phyloP scores from a whole-genome alignment of 2,797 vertebrate species.

The Vultur gryphus region DNA sequence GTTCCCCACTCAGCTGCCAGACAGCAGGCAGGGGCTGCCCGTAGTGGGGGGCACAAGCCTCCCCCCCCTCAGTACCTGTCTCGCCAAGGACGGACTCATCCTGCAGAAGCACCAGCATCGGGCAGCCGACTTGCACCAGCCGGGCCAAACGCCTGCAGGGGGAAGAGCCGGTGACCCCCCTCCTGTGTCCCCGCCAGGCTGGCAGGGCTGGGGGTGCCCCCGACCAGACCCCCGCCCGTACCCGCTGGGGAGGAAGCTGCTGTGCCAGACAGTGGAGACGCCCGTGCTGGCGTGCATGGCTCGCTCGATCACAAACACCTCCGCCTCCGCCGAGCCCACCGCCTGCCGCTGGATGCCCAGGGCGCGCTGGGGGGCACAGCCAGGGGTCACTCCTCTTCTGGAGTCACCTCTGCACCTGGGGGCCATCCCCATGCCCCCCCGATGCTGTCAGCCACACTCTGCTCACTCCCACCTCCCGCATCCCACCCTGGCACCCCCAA shows the following conservation, averaged over 20 bases:
- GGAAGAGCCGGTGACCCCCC: neutral
- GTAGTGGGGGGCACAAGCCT: neutral
- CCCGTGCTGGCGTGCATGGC: constrained; percentile 54
- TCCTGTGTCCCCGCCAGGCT: neutral
- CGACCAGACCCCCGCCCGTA: neutral
- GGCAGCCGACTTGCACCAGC: constrained; percentile 84
- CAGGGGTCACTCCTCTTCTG: neutral
- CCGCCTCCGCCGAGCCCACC: constrained; percentile 63
- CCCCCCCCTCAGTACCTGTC: constrained; percentile 67
- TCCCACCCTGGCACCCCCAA: neutral
- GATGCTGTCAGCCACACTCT: neutral
- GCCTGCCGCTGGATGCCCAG: constrained; percentile 77
- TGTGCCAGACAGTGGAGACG: constrained; percentile 76
- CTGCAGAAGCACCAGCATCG: constrained; percentile 74
- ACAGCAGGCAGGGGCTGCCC: neutral
- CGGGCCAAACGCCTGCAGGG: constrained; percentile 79
- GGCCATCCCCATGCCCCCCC: neutral
- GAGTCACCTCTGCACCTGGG: neutral
- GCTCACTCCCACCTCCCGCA: neutral
- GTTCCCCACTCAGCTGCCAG: neutral
- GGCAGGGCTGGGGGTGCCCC: neutral
- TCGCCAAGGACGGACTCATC: constrained; percentile 72
- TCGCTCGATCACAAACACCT: constrained; percentile 85
- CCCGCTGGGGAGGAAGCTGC: constrained; percentile 87
- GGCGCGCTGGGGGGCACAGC: constrained; percentile 53